phyloP scores from a whole-genome alignment of 2,113 vertebrate genomes.

The Ammodytes marinus region DNA sequence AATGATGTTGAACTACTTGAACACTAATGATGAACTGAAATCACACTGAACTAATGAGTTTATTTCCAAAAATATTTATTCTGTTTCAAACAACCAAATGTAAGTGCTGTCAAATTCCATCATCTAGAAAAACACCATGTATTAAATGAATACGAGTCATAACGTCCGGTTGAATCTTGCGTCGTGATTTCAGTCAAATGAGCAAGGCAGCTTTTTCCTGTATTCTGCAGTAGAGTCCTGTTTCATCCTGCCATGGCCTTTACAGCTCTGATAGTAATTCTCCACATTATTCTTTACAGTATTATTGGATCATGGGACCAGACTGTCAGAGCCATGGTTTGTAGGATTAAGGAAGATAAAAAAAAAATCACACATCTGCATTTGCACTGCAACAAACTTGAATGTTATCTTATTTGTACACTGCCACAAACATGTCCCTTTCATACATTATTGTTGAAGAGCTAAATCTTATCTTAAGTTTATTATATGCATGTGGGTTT shows the following conservation, averaged over 20 bases:
- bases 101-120: slow-evolving; percentile 11
- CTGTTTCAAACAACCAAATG: slow-evolving; percentile 10
- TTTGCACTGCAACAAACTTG: background rate
- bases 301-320: background rate
- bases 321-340: background rate
- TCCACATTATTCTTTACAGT: background rate
- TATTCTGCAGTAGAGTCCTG: background rate
- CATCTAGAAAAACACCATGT: background rate
- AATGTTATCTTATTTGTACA: background rate
- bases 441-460: background rate
- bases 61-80: slow-evolving; percentile 66
- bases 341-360: background rate
- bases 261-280: background rate
- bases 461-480: background rate
- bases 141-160: background rate
- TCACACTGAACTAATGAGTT: background rate
- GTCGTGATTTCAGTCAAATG: background rate
- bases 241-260: background rate
- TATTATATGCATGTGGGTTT: too few relatives aligned
- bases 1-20: background rate
- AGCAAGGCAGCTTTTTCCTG: background rate
- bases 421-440: background rate
- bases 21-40: slow-evolving; percentile 17
- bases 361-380: background rate
- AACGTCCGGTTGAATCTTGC: background rate